Base-by-base conservation (phyloP, 2,888 invertebrate species). In the Synergus laeviventris region DNA sequence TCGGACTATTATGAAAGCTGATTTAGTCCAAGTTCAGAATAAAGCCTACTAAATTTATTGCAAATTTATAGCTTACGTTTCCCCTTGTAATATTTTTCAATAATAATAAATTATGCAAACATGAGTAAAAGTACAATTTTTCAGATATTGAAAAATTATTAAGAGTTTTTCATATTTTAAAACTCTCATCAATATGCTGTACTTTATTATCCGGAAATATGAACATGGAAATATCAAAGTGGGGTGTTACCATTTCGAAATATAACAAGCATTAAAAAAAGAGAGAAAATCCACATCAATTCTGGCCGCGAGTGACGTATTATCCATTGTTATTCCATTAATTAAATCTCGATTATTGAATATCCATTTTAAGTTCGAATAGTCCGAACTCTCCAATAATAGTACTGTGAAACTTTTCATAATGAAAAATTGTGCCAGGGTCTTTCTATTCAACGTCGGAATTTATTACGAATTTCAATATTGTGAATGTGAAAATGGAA, bases 341-440 rank as follows among this genome's bases (percentile, higher is more conserved):
- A 45, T 66, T 66, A 66, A 66, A 66, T 45, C 45, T 66, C 66
- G n/a, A 66, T 66, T 66, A 66, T 45, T 66, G 66, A 14, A 66
- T 45, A 66, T 45, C 4, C n/a, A 45, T 45, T 66, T 45, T 9
- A 14, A 24, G 11, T 24, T 21, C 4, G 16, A 66, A 16, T 14
- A 66, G 45, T 31, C 24, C 45, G 24, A 45, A 66, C 14, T 16
- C 2, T 66, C 24, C 16, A 36, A 61, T 61, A 61, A 61, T 36
- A 36, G n/a, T 24, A 61, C 16, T 61, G 36, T 24, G 61, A 61
- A 24, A 61, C 31, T 31, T 61, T 36, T 61, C 16, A 36, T 36
- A 36, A 36, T 61, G 60, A 36, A 61, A n/a, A 36, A 61, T 36
- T 36, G 36, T 36, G 36, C 16, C 61, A 61, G 36, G 16, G 61